Conservation (phyloP, 2,888 invertebrate genomes). For the Parochlus steinenii region DNA sequence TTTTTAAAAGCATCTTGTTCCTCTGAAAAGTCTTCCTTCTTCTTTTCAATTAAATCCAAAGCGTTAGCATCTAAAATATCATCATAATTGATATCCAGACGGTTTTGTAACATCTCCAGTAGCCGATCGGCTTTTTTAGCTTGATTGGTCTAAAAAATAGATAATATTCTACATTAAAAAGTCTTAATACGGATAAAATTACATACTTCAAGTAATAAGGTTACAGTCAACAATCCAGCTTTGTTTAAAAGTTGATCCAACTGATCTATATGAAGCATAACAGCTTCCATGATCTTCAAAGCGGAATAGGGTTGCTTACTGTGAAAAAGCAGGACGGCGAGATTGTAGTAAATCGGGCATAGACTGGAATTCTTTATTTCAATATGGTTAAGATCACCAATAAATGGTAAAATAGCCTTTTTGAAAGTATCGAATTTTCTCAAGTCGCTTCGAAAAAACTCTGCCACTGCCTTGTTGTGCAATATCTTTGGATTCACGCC, state of each 20-base stretch:
- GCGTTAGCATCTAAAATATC: constrained; percentile 15
- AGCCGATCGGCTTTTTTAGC: constrained; percentile 24
- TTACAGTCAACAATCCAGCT: constrained; percentile 24
- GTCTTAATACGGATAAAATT: too few species aligned
- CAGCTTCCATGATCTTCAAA: constrained; percentile 21
- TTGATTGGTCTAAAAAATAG: constrained; percentile 27
- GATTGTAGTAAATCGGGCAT: constrained; percentile 18
- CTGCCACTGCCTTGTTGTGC: constrained; percentile 74
- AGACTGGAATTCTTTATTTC: constrained; percentile 11
- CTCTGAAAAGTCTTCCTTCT: constrained; percentile 8
- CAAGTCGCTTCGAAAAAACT: constrained; percentile 58
- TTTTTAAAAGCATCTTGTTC: constrained; percentile 18
- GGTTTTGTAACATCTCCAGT: constrained; percentile 23
- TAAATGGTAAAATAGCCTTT: constrained; percentile 33
- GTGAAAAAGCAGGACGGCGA: constrained; percentile 26
- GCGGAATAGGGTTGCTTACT: constrained; percentile 26
- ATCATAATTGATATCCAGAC: constrained; percentile 18
- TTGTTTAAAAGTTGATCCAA: constrained; percentile 15
- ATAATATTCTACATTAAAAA: too few species aligned
- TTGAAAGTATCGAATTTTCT: constrained; percentile 57
- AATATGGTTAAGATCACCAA: background rate
- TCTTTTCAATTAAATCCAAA: constrained; percentile 8
- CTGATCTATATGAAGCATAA: constrained; percentile 22
- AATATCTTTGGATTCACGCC: too few species aligned
- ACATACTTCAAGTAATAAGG: constrained; percentile 20